Evolutionary conservation across 2,113 vertebrate genomes (phyloP).

Genomic region (Lepisosteus osseus): DNA sequence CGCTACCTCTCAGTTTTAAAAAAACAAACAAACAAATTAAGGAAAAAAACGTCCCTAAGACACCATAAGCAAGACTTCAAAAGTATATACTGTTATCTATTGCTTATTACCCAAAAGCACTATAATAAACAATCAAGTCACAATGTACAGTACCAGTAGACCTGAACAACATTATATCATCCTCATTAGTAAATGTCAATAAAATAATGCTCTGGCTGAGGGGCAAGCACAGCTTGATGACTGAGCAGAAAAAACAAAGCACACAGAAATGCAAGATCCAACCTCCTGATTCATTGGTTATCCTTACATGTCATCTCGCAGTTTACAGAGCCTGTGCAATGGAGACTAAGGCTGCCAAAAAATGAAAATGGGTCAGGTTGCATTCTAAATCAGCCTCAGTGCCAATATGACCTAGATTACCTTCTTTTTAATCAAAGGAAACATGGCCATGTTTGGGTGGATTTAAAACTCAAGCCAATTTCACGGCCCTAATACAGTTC

Average conservation of each 20-base stretch:
- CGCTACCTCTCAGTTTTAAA: too few species aligned
- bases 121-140: too few species aligned
- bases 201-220: background rate
- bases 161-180: too few species aligned
- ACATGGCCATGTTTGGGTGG: background rate
- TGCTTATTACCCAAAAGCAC: too few species aligned
- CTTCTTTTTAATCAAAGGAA: constrained; percentile 1
- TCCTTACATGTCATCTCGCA: background rate
- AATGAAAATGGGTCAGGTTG: background rate
- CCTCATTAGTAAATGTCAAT: too few species aligned
- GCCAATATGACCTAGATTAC: background rate
- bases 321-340: background rate
- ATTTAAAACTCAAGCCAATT: background rate
- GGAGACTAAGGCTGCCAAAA: background rate
- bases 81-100: too few species aligned
- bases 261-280: background rate
- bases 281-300: background rate
- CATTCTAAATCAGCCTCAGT: background rate
- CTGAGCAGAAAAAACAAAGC: background rate
- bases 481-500: background rate
- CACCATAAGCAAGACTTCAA: too few species aligned
- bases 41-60: too few species aligned
- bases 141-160: too few species aligned
- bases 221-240: background rate
- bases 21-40: too few species aligned